Base-by-base conservation (phyloP, 2,113 vertebrate genomes). In the Hypocryptadius cinnamomeus region DNA sequence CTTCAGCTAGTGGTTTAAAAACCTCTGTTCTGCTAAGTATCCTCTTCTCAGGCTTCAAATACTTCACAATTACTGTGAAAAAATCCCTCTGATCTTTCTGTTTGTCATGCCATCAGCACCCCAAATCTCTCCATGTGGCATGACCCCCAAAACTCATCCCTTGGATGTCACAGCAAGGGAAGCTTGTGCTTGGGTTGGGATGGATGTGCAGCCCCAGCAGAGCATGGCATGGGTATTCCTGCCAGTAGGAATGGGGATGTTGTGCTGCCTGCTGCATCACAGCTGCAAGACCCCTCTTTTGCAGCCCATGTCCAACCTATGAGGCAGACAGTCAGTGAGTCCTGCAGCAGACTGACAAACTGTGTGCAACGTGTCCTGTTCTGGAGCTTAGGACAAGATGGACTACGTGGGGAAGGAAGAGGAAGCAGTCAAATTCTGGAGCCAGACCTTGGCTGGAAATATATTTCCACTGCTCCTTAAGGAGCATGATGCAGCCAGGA, bases 341-440 rank as follows among this genome's bases (percentile, higher is more conserved):
- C 31, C 25, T 40, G 39, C 37, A 63, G 64, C 28, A 48, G 50
- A 22, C 54, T 53, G 65, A 24, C 23, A 66, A 33, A 31, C 8
- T 30, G 5, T 0, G 1, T 35, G 42, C 23, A 50, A 2, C 1
- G 0, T 71, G 8, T 63, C 10, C 35, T 50, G 11, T 59, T 28
- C 69, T 78, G 73, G 22, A 74, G 21, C 39, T 28, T 6, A 31
- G 33, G 10, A 40, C 27, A 81, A 79, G 11, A 4, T 6, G 5
- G 44, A 33, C 7, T 59, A 42, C 54, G 21, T 6, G 3, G 30
- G 14, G 22, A 78, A 92, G 21, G 19, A 81, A 71, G 18, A 87
- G 11, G 33, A 85, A 74, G 28, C 11, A 71, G 19, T 15, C 48
- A 87, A 48, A 56, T 64, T 68, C 48, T 68, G 33, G 19, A 60